phyloP scores from a whole-genome alignment of 2,888 invertebrate species.

The Leuctra nigra region DNA sequence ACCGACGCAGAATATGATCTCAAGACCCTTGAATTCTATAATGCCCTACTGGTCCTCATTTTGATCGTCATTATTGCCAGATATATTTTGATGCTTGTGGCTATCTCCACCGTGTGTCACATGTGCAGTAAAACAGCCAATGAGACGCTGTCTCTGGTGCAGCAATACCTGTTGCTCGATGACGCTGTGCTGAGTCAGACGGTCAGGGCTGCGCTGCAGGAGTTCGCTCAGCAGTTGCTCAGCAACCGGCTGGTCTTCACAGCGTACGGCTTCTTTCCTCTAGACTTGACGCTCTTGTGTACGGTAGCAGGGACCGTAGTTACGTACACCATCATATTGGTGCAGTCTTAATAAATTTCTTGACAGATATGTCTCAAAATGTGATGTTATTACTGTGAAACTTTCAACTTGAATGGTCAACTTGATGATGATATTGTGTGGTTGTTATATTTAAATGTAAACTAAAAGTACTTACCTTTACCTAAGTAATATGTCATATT shows the following conservation, averaged over 20 bases:
- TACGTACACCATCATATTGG: background rate
- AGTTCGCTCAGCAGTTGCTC: background rate
- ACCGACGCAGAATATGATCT: too few relatives aligned
- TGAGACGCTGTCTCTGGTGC: background rate
- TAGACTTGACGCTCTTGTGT: background rate
- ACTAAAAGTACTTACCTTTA: too few relatives aligned
- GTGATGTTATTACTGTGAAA: too few relatives aligned
- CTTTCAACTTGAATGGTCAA: too few relatives aligned
- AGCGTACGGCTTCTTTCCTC: background rate
- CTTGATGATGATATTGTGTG: too few relatives aligned
- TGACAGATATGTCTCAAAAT: background rate
- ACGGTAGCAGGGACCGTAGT: background rate
- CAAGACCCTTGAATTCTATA: too few relatives aligned
- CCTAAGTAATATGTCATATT: background rate
- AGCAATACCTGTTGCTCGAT: background rate
- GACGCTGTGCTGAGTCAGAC: background rate
- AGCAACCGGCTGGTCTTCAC: background rate
- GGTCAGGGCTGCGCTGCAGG: background rate
- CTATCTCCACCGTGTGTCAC: background rate
- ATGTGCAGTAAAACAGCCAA: background rate
- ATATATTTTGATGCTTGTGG: too few relatives aligned
- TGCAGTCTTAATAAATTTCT: background rate
- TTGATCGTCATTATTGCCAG: too few relatives aligned
- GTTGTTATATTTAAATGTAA: too few relatives aligned
- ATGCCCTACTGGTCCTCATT: too few relatives aligned